Base-by-base conservation (phyloP, 2,113 vertebrate species). In the Channa argus region DNA sequence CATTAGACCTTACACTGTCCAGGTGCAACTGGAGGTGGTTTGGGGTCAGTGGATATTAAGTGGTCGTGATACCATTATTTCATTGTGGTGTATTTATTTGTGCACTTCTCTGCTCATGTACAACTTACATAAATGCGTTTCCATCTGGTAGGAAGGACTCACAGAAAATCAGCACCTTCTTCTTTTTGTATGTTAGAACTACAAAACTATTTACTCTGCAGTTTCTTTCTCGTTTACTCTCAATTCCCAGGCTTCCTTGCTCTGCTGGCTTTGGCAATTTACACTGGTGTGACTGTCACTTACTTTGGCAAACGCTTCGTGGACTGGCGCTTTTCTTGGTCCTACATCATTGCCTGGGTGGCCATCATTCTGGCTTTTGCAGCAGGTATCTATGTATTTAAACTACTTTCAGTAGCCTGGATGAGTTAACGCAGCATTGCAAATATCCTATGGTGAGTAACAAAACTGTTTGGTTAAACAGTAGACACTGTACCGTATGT, bases 251-350 rank as follows among this genome's bases (percentile, higher is more conserved):
- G 94, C 6, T 90, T 96, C 60, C 92, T 96, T 24, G 94, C 94
- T 0, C 79, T 96, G 64, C 84, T 96, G 77, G 95, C 94, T 41
- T 71, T 96, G 79, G 85, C 92, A 0, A 90, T 96, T 64, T 96
- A 95, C 92, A 95, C 95, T 0, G 94, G 93, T 0, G 92, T 95
- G 86, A 95, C 95, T 0, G 90, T 94, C 52, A 93, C 91, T 39
- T 94, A 95, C 87, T 96, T 95, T 50, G 94, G 94, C 15, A 94
- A 95, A 54, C 93, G 94, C 15, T 95, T 90, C 43, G 1, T 91
- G 2, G 87, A 95, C 80, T 96, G 95, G 96, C 88, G 92, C 24
- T 96, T 96, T 71, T 96, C 95, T 38, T 96, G 96, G 96, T 96
- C 95, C 71, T 96, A 95, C 86, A 94, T 95, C 78, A 89, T 95